These are phyloP conservation scores for Scatophagus argus DNA, from an alignment of 2,113 vertebrate species.

Conservation along the genomic window DNA sequence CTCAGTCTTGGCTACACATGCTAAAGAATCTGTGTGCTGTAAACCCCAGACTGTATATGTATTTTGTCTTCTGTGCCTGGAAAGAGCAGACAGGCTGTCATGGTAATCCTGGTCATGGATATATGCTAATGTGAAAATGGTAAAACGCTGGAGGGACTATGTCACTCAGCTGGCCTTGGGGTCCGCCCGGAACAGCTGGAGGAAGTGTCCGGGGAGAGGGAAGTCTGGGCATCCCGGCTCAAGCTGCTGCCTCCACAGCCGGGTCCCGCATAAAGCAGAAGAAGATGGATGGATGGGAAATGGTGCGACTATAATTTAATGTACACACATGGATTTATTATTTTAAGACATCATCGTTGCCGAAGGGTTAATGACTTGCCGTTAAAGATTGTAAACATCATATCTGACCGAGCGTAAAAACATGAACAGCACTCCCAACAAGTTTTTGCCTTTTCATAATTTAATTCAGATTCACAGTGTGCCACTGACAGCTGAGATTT, in stretches of 20 bases:
- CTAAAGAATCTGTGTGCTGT: not conserved
- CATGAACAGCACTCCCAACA: not conserved
- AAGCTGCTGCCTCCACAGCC: no score
- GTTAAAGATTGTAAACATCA: not conserved
- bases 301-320: not conserved
- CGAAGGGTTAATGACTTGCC: conserved; percentile 42
- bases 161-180: no score
- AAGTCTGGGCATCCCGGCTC: no score
- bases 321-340: not conserved
- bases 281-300: no score
- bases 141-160: no score
- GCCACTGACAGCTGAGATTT: not conserved
- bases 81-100: not conserved
- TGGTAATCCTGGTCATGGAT: not conserved
- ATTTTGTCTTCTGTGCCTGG: not conserved
- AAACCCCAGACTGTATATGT: not conserved
- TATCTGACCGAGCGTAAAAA: conserved; percentile 17
- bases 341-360: not conserved
- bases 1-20: not conserved
- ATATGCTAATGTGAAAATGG: conserved; percentile 4
- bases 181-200: no score
- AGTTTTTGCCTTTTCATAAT: not conserved
- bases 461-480: not conserved
- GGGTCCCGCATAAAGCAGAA: no score
- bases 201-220: no score